Conservation (phyloP, 2,797 vertebrate species). For the Psittacula derbiana region DNA sequence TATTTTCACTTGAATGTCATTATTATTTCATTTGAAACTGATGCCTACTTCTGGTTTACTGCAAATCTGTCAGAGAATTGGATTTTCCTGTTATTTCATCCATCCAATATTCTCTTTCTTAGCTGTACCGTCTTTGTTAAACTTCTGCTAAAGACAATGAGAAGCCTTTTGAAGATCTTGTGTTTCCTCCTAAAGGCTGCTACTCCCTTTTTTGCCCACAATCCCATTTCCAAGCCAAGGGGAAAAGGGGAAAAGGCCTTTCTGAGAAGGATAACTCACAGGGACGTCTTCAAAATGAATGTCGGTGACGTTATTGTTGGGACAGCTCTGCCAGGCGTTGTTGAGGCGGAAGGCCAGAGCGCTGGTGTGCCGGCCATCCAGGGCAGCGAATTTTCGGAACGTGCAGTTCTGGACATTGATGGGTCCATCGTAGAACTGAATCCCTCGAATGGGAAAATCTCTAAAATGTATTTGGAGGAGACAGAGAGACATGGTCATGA, state of each 20-base stretch:
- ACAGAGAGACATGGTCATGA: neutral
- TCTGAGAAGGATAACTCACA: slow-evolving; percentile 75
- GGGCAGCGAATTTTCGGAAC: slow-evolving; percentile 89
- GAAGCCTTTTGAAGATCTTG: accelerated
- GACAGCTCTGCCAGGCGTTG: slow-evolving; percentile 98
- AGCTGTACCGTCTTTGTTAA: accelerated
- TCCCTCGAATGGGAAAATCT: slow-evolving; percentile 92
- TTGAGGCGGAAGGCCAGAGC: slow-evolving; percentile 95
- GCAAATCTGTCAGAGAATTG: neutral
- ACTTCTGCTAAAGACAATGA: accelerated
- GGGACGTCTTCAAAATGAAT: slow-evolving; percentile 90
- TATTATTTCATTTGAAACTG: neutral
- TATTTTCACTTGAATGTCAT: neutral
- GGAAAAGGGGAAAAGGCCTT: neutral
- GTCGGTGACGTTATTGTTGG: slow-evolving; percentile 89
- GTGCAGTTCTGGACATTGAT: slow-evolving; percentile 96
- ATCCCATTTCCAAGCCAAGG: neutral
- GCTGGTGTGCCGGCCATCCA: slow-evolving; percentile 92
- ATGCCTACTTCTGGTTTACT: neutral
- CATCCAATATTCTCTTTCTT: neutral
- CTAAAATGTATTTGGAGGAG: slow-evolving; percentile 62
- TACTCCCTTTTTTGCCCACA: neutral
- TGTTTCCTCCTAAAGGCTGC: neutral
- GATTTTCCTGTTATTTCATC: neutral
- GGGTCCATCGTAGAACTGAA: slow-evolving; percentile 95